Evolutionary conservation across 2,797 vertebrate species (phyloP), one percentile per base, ranked within the genome.

Genomic region (Schizothorax lantsangensis): DNA sequence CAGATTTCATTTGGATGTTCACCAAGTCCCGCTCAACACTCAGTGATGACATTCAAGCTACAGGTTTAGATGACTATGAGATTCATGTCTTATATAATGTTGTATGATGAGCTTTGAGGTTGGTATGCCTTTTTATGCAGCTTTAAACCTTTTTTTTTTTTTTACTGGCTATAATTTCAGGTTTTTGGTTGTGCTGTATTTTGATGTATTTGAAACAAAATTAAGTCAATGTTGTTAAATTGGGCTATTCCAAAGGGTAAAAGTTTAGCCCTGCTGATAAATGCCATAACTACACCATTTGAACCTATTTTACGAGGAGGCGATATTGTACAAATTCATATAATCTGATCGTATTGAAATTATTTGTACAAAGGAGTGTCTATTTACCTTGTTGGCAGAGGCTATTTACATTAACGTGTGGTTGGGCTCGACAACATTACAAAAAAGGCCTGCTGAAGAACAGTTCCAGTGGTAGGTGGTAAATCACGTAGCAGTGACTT

Each of bases 1-100:
- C 80, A 86, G 75, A 82, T 80, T 85, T 83, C 23, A 84, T 78
- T 84, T 79, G 62, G 83, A 84, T 54, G 64, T 57, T 84, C 73
- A 77, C 59, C 72, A 84, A 84, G 72, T 77, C 72, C 73, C 7
- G 30, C 38, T 47, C 40, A 83, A 59, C 49, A 59, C 57, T 43
- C 66, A 26, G 9, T 15, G 38, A 36, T 52, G 83, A 78, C 73
- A 78, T 78, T 54, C 45, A 68, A 57, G n/a, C 15, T 69, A 49
- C 14, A 57, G 64, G 64, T 57, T 79, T 38, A 57, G 47, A 84
- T 64, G 54, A 64, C 69, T 3, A 14, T 38, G n/a, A 75, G 5
- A 52, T 40, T 40, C 23, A 38, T 69, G 47, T 57, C n/a, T 85
- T 79, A 85, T 71, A 30, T 71, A 79, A 85, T 43, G n/a, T 26